Base-by-base conservation (phyloP, 2,888 invertebrate genomes). In the Caenorhabditis sp. region DNA sequence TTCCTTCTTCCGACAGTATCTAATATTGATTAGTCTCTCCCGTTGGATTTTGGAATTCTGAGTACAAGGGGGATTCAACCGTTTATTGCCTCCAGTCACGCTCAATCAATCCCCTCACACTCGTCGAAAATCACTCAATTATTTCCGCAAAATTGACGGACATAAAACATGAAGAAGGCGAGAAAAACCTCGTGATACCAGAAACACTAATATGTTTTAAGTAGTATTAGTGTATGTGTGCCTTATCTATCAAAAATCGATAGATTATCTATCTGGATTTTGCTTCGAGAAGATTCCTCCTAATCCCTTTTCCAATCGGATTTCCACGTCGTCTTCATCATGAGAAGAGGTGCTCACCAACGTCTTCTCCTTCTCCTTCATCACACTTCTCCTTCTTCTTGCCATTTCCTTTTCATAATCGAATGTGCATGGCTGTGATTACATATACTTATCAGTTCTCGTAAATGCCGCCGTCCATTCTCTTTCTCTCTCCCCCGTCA, bases 341-440 rank as follows among this genome's bases (percentile, higher is more conserved):
- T 16, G 41, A 49, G 22, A 24, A 35, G 38, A 24, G n/a, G n/a
- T n/a, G n/a, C n/a, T 44, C 70, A n/a, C n/a, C 61, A 35, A 61
- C 41, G 61, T 61, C 61, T 61, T 41, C 41, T 31, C 28, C 58
- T 41, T 19, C 73, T 73, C 24, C 38, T 38, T 38, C 38, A 38
- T 38, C 38, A 38, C 38, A 10, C 12, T 12, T n/a, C 59, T 28
- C 10, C 73, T 63, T n/a, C 19, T 8, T 1, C 19, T 14, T 59
- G 19, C 47, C 47, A 64, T 76, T 76, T 59, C 54, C 24, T 31
- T 56, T 74, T 74, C 74, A 64, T 64, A 74, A 73, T 73, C 73
- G 54, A 74, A 74, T 74, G 38, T 51, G 26, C 41, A 44, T 44
- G 14, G 14, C 4, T 16, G 16, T 47, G 47, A 47, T 47, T 47